Conservation (phyloP, 2,797 vertebrate species). For the Melanotaenia boesemani region DNA sequence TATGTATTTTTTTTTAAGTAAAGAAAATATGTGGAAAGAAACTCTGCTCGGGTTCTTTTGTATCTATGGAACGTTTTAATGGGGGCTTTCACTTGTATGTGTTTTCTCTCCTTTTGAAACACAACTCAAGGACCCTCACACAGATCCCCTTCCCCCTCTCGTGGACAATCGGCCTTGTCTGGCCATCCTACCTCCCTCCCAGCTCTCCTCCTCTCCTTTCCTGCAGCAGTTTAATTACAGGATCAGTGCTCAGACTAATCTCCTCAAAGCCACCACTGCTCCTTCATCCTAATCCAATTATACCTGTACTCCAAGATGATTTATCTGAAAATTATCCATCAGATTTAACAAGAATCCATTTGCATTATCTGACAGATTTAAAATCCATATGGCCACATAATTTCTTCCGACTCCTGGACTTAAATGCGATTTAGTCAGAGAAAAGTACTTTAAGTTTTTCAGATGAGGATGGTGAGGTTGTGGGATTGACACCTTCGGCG, state of each 20-base stretch:
- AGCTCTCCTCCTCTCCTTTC: constrained; percentile 55
- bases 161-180: constrained; percentile 62
- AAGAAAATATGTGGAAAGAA: constrained; percentile 25
- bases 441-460: constrained; percentile 21
- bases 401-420: constrained; percentile 49
- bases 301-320: constrained; percentile 92
- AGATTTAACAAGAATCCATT: constrained; percentile 69
- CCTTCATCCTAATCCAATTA: constrained; percentile 98
- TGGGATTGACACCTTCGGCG: background rate
- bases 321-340: constrained; percentile 91
- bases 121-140: constrained; percentile 78
- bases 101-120: constrained; percentile 69
- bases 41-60: constrained; percentile 57
- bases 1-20: background rate
- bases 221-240: constrained; percentile 95
- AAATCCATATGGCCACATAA: constrained; percentile 55
- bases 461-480: background rate
- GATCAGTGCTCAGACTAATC: constrained; percentile 97
- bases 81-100: constrained; percentile 71
- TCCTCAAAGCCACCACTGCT: constrained; percentile 92
- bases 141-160: constrained; percentile 32
- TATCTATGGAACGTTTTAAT: constrained; percentile 44
- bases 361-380: constrained; percentile 59
- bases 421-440: constrained; percentile 17
- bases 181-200: constrained; percentile 56